Percentiles rank a stretch among this genome's conserved stretches.
Conservation (phyloP, 2,888 invertebrate genomes). For the Chalcis sispes region DNA sequence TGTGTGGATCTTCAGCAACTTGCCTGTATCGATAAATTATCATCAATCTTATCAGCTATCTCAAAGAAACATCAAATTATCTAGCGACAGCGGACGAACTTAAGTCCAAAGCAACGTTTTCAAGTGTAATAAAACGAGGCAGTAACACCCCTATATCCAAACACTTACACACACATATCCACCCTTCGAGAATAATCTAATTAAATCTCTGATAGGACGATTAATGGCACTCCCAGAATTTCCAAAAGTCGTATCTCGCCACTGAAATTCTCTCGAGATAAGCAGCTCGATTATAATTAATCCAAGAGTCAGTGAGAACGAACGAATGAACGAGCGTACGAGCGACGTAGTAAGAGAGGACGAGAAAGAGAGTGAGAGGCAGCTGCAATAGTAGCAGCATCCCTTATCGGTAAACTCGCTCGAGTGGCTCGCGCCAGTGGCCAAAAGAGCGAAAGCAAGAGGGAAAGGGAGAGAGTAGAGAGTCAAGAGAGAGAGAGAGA, state of each 20-base stretch:
- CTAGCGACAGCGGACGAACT: constrained; percentile 11
- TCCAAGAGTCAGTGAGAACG: constrained; percentile 10
- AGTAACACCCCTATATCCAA: not conserved
- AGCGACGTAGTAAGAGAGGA: not conserved
- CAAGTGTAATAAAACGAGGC: not conserved
- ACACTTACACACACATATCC: not conserved
- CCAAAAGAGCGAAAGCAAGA: not conserved
- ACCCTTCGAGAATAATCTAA: constrained; percentile 38
- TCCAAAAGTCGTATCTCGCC: constrained; percentile 46
- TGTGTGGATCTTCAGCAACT: too few relatives aligned
- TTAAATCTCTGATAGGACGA: constrained; percentile 54
- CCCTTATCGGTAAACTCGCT: constrained; percentile 46
- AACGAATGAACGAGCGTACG: not conserved
- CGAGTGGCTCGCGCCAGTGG: constrained; percentile 28
- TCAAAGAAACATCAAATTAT: constrained; percentile 48
- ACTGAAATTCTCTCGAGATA: constrained; percentile 22
- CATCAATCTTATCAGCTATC: constrained; percentile 31
- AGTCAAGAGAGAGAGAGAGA: too few relatives aligned
- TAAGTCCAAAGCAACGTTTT: constrained; percentile 10
- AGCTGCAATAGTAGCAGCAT: not conserved
- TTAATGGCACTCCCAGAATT: constrained; percentile 45
- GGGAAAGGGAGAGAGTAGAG: not conserved
- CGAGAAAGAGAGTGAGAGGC: not conserved
- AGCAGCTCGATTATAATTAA: constrained; percentile 55
- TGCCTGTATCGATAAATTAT: constrained; percentile 40